These are phyloP conservation scores for Metopolophium dirhodum DNA, from an alignment of 1,140 invertebrate species.

Conservation along the genomic window DNA sequence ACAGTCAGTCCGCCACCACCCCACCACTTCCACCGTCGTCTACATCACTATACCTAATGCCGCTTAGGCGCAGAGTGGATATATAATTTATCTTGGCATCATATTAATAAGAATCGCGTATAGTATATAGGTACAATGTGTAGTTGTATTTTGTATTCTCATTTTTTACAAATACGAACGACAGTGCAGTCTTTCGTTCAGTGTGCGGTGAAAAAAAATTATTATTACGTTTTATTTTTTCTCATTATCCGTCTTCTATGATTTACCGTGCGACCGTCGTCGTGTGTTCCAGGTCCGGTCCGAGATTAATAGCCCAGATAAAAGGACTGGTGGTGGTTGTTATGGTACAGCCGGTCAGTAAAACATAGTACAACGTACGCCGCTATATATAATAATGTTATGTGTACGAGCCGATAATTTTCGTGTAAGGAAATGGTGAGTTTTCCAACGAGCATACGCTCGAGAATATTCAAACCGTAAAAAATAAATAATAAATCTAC, in stretches of 20 bases:
- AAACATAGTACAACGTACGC: background rate
- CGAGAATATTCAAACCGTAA: background rate
- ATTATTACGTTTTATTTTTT: background rate
- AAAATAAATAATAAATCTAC: conserved; percentile 13
- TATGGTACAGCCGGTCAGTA: background rate
- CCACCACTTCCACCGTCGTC: too few species aligned
- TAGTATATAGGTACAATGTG: background rate
- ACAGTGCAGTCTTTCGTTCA: background rate
- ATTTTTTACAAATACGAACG: background rate
- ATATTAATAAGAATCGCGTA: background rate
- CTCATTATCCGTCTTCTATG: background rate
- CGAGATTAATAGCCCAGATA: conserved; percentile 48
- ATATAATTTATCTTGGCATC: background rate
- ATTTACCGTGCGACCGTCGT: conserved; percentile 30
- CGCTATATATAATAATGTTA: background rate
- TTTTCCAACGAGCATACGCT: background rate
- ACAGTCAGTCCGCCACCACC: background rate
- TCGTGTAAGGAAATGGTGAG: background rate
- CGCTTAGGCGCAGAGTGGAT: background rate
- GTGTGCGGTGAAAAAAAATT: background rate
- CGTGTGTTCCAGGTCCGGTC: background rate
- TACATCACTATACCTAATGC: background rate
- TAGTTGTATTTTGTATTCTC: background rate
- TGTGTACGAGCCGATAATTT: background rate
- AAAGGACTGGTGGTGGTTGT: background rate